These are phyloP conservation scores for Chionodraco myersi DNA, from an alignment of 2,113 vertebrate species.

Conservation along the genomic window DNA sequence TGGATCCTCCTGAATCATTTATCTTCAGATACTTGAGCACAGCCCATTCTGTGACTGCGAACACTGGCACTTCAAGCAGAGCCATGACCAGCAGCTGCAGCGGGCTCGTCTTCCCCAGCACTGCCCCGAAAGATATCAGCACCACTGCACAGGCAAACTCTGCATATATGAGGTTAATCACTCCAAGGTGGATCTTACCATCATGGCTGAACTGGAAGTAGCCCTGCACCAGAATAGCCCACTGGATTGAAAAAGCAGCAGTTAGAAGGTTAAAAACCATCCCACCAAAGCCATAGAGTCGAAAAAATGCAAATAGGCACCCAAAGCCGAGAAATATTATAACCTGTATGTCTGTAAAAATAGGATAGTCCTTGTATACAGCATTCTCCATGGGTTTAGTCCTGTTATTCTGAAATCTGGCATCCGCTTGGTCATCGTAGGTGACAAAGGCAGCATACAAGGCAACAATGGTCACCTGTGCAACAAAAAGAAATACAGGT, in stretches of 20 bases:
- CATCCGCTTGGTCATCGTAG: conserved; percentile 78
- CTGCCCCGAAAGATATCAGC: conserved; percentile 87
- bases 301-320: conserved; percentile 87
- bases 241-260: conserved; percentile 87
- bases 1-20: conserved; percentile 87
- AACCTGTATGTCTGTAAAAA: conserved; percentile 88
- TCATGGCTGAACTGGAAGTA: conserved; percentile 83
- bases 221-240: conserved; percentile 87
- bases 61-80: conserved; percentile 83
- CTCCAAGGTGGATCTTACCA: conserved; percentile 82
- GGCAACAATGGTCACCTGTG: conserved; percentile 79
- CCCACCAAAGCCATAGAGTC: conserved; percentile 83
- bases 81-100: conserved; percentile 88
- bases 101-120: conserved; percentile 87
- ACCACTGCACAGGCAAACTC: conserved; percentile 87
- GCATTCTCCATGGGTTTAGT: conserved; percentile 71
- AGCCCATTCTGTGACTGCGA: conserved; percentile 84
- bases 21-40: conserved; percentile 80
- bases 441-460: conserved; percentile 84
- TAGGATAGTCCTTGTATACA: conserved; percentile 82
- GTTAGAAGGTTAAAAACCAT: conserved; percentile 88
- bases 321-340: conserved; percentile 89
- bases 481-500: conserved; percentile 80
- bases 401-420: conserved; percentile 63
- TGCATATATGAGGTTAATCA: conserved; percentile 85